Base-by-base conservation (phyloP, 2,888 invertebrate species). In the Clunio marinus region DNA sequence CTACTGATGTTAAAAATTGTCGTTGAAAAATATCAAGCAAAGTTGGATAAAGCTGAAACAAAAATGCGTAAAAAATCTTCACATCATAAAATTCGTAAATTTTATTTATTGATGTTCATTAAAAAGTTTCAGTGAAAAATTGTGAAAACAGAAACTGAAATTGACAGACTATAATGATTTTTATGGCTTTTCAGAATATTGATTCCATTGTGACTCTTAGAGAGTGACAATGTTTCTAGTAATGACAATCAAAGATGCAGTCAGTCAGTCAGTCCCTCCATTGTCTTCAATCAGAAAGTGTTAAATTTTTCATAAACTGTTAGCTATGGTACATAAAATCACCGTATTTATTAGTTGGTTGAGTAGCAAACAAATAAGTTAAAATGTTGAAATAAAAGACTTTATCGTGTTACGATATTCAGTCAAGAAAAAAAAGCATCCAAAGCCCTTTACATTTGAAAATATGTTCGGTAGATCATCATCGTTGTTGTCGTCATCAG, bases 251-350 rank as follows among this genome's bases (percentile, higher is more conserved):
- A n/a, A n/a, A n/a, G n/a, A n/a, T n/a, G 32, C 32, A 32, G 32
- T 32, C 32, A 57, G n/a, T n/a, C n/a, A 45, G 20, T 63, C 41
- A 63, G 25, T 27, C 45, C 7, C 27, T 22, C 41, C 41, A 20
- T 51, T 51, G 15, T 45, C 28, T 45, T 63, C 63, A 63, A 59
- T 62, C 62, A 62, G 25, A 59, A 65, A 65, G 66, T 66, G 66
- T 66, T 51, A 66, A 66, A 51, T 55, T 65, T 27, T 24, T 51
- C 20, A 65, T 65, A 65, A 65, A 67, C 57, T 67, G n/a, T 67
- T 68, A 17, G 35, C 46, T 27, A 68, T 58, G 68, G 68, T 58
- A 68, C 58, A 68, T 68, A 68, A 68, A 68, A 68, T 55, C 22
- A 46, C 35, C 35, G 25, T 35, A 66, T 51, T 55, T 51, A 66